Evolutionary conservation across 1,140 invertebrate genomes (phyloP), one percentile per base, ranked within the genome.

Genomic region (Medauroidea extradentata): DNA sequence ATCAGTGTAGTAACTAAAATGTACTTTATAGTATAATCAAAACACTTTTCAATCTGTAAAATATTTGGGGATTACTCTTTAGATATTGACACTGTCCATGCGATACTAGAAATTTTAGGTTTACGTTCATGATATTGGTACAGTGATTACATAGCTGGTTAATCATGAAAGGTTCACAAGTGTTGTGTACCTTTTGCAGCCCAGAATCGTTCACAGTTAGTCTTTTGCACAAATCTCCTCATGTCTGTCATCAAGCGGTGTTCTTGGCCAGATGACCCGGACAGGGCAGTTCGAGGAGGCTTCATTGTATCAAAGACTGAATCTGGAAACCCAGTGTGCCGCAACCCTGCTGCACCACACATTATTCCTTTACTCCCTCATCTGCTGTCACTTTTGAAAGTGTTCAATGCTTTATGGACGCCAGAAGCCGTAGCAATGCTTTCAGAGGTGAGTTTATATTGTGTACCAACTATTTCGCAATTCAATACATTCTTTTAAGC

Each of bases 171-270:
- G 46, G 8, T 5, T 19, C n/a, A 5, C 23, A 14, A 23, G 46
- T 19, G 16, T 7, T 9, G 46, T 29, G 59, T 61, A 56, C 50
- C 52, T 34, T 66, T 57, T 52, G n/a, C 18, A 52, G 60, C 42
- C 18, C 57, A 62, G 21, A 53, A 77, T 63, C 77, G 85, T 27
- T 77, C 78, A 14, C 78, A 86, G 75, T 75, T 89, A 1, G 77
- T 80, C 48, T 84, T 81, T 71, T 90, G 88, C 63, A 77, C 93
- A 38, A 86, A 86, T 60, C 82, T 89, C 3, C 79, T 93, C 0
- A 72, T 91, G 19, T 91, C 90, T 64, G 88, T 93, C 8, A 84
- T 94, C 1, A 94, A 94, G 73, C 81, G 92, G 16, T 91, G 89
- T 68, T 82, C 84, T 1, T 91, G 91, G 78, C 91, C 92, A 0